Conservation (phyloP, 1,140 invertebrate genomes). For the Gonioctena quinquepunctata region DNA sequence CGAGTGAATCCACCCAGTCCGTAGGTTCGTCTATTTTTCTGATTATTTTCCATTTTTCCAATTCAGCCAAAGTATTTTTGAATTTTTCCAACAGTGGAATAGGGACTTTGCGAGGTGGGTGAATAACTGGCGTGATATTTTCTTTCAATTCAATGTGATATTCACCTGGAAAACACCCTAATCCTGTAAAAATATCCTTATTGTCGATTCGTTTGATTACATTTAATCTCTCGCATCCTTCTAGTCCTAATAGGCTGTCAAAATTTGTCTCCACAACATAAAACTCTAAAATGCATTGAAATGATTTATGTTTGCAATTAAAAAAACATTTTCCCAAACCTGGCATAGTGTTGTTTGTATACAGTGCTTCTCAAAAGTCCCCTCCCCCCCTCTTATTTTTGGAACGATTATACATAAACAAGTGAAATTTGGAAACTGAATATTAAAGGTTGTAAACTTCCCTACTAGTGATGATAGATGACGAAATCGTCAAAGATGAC, state of each 20-base stretch:
- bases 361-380: too few species aligned
- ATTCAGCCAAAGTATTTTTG: not conserved
- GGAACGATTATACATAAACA: too few species aligned
- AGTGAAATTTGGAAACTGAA: too few species aligned
- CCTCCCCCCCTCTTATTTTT: too few species aligned
- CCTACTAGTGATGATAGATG: too few species aligned
- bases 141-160: not conserved
- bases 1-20: not conserved
- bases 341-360: not conserved
- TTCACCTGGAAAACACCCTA: not conserved
- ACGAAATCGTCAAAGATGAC: too few species aligned
- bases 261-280: not conserved
- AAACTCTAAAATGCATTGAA: not conserved
- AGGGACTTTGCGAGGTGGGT: not conserved
- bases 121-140: not conserved
- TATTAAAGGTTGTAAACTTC: too few species aligned
- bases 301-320: not conserved
- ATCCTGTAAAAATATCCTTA: not conserved
- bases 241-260: not conserved
- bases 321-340: not conserved
- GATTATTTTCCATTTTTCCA: not conserved
- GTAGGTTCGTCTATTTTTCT: not conserved
- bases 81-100: not conserved
- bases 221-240: not conserved
- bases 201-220: not conserved